Evolutionary conservation across 2,888 invertebrate genomes (phyloP), one percentile per base, ranked within the genome.

Genomic region (Ormyrus pomaceus): DNA sequence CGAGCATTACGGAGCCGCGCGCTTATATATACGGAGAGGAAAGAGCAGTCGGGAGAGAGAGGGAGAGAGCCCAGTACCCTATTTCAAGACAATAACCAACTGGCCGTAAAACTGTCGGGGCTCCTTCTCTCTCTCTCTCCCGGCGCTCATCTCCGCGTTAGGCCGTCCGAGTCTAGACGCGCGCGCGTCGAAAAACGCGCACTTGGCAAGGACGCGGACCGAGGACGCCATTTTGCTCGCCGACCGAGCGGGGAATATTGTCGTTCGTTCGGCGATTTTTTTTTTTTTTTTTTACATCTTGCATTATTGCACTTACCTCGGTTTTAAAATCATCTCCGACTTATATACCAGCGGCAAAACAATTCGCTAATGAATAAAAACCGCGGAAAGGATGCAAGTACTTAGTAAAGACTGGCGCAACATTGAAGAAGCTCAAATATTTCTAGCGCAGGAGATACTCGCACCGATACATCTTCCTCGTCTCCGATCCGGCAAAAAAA

Each of bases 91-190:
- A 86, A 86, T 85, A 86, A 85, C 84, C 83, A 80, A 83, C 83
- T 74, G 83, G 84, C 85, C 84, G 84, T 87, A 88, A 88, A 88
- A 82, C 86, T 83, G 86, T 85, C 85, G 79, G 83, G 82, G 80
- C 51, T 34, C 34, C 34, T 34, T 34, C 34, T 34, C 34, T 34
- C 34, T 34, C 34, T 34, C 34, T 34, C 34, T 19, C 75, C 68
- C 72, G 75, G 65, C 77, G 50, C 79, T 83, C 77, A 74, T 80
- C 81, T 74, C 66, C 81, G 76, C 73, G 74, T 82, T 75, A 83
- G 71, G 34, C 34, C 72, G 51, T 59, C 55, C 55, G 71, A 34
- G 34, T 77, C 74, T 81, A 78, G 77, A 78, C 82, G 74, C 62
- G 62, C 58, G 56, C 59, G 77, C 50, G 72, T 48, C 74, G n/a